Percentiles rank a stretch among this genome's conserved stretches.
These are phyloP conservation scores for Thalpophila matura DNA, from an alignment of 2,888 invertebrate species.

Conservation along the genomic window DNA sequence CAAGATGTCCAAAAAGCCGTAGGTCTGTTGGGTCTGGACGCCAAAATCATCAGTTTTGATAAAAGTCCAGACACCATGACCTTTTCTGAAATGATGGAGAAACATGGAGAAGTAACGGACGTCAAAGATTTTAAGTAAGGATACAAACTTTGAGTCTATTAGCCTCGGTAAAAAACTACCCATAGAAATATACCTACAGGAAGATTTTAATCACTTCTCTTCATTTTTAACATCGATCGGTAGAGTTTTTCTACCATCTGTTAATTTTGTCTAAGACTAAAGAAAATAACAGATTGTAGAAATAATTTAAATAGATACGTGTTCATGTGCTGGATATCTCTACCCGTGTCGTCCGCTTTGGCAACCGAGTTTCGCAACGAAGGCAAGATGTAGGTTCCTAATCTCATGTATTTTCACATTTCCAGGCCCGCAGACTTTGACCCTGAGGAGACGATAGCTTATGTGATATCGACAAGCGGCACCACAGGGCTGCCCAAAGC, in stretches of 20 bases:
- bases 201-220: too few species aligned
- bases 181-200: background rate
- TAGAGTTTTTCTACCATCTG: too few species aligned
- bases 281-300: too few species aligned
- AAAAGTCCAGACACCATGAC: slow-evolving; percentile 55
- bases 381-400: too few species aligned
- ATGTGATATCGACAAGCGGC: slow-evolving; percentile 71
- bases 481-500: slow-evolving; percentile 73
- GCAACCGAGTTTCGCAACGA: too few species aligned
- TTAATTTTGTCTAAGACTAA: too few species aligned
- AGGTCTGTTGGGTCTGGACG: slow-evolving; percentile 45
- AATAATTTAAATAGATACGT: too few species aligned
- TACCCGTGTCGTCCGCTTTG: too few species aligned
- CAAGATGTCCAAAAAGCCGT: slow-evolving; percentile 64
- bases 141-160: background rate
- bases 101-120: slow-evolving; percentile 47
- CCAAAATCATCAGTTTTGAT: slow-evolving; percentile 73
- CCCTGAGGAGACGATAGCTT: slow-evolving; percentile 63
- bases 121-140: slow-evolving; percentile 69
- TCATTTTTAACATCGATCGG: too few species aligned
- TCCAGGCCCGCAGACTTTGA: slow-evolving; percentile 71
- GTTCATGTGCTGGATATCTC: too few species aligned
- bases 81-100: slow-evolving; percentile 67
- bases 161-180: background rate
- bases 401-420: too few species aligned